Evolutionary conservation across 1,140 invertebrate genomes (phyloP).

Genomic region (Scylla paramamosain): DNA sequence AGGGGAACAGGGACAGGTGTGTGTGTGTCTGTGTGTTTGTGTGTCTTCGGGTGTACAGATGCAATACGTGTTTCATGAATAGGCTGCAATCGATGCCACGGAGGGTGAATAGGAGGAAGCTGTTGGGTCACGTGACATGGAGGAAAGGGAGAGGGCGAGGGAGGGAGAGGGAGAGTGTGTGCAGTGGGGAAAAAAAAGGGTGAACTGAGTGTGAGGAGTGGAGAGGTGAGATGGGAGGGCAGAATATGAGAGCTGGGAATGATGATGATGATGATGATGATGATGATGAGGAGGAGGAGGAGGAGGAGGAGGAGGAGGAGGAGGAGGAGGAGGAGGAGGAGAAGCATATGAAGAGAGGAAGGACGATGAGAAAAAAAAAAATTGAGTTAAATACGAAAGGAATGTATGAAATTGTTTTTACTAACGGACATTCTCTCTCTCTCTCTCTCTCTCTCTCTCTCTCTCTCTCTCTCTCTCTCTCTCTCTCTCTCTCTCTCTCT

Average conservation of each 20-base stretch:
- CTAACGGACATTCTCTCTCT: too few species aligned
- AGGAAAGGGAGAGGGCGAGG: conserved; percentile 44
- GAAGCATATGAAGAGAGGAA: too few species aligned
- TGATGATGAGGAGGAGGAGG: neutral
- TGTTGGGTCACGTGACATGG: neutral
- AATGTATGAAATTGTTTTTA: too few species aligned
- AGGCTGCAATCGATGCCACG: conserved; percentile 1
- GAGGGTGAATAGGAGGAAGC: conserved; percentile 58
- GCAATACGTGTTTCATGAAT: neutral
- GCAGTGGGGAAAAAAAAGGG: neutral
- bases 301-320: neutral
- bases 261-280: neutral
- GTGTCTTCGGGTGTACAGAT: neutral
- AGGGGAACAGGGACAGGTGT: neutral
- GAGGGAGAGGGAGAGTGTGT: conserved; percentile 29
- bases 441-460: too few species aligned
- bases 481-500: too few species aligned
- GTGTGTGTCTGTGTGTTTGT: neutral
- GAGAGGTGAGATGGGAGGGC: neutral
- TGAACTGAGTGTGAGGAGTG: too few species aligned
- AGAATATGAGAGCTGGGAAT: neutral
- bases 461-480: too few species aligned
- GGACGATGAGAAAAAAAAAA: too few species aligned
- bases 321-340: too few species aligned
- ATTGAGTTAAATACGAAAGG: too few species aligned